phyloP scores from a whole-genome alignment of 2,113 vertebrate species.

The Thalassoma bifasciatum region DNA sequence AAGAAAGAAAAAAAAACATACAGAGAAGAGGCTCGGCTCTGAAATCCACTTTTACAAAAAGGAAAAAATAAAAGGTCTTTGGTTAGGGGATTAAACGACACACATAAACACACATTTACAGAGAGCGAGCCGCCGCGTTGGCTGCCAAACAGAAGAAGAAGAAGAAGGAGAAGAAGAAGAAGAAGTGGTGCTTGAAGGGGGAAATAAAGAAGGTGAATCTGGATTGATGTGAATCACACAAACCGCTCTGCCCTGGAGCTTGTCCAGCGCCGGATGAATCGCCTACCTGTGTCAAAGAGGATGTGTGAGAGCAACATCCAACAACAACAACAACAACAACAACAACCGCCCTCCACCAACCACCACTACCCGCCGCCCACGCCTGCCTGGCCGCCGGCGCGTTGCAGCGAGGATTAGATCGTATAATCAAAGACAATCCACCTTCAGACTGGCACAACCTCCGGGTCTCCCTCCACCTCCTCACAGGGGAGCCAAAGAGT shows the following conservation, averaged over 20 bases:
- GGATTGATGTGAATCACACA: slow-evolving; percentile 74
- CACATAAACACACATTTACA: slow-evolving; percentile 16
- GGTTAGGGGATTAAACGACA: slow-evolving; percentile 54
- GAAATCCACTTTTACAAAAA: slow-evolving; percentile 50
- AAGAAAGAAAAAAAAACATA: neutral
- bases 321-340: slow-evolving; percentile 41
- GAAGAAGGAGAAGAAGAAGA: slow-evolving; percentile 27
- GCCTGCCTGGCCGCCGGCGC: slow-evolving; percentile 47
- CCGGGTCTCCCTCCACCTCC: slow-evolving; percentile 45
- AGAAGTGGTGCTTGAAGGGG: slow-evolving; percentile 59
- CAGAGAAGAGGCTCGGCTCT: slow-evolving; percentile 40
- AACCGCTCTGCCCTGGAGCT: slow-evolving; percentile 57
- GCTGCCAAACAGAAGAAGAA: slow-evolving; percentile 35
- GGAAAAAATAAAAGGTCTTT: slow-evolving; percentile 37
- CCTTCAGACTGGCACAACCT: slow-evolving; percentile 60
- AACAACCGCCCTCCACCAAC: neutral
- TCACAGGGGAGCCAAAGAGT: slow-evolving; percentile 32
- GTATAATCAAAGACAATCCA: slow-evolving; percentile 65
- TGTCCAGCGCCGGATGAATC: slow-evolving; percentile 60
- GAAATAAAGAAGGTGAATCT: slow-evolving; percentile 56
- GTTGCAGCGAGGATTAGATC: slow-evolving; percentile 54
- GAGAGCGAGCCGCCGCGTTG: slow-evolving; percentile 4
- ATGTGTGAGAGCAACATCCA: slow-evolving; percentile 45
- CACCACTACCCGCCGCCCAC: slow-evolving; percentile 55
- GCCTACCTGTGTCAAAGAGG: slow-evolving; percentile 73